Evolutionary conservation across 2,888 invertebrate species (phyloP).

Genomic region (Andrena trimmerana): DNA sequence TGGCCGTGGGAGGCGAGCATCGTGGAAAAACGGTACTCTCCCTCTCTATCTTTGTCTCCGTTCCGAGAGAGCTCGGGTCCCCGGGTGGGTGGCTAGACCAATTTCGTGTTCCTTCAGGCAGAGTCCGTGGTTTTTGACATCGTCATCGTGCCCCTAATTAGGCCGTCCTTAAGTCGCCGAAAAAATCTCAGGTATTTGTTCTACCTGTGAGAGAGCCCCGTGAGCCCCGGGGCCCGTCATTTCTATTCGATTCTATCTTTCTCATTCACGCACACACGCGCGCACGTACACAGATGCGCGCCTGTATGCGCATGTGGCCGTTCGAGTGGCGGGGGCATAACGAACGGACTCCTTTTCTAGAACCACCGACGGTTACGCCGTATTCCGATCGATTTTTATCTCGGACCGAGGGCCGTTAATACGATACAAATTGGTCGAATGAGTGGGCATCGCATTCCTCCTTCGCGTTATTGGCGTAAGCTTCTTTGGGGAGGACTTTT

Average conservation of each 20-base stretch:
- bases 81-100: slow-evolving; percentile 67
- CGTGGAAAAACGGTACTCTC: slow-evolving; percentile 60
- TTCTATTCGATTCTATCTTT: slow-evolving; percentile 47
- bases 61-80: slow-evolving; percentile 3
- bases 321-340: slow-evolving; percentile 26
- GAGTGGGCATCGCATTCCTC: not conserved
- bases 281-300: not conserved
- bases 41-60: slow-evolving; percentile 17
- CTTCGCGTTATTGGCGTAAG: not conserved
- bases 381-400: slow-evolving; percentile 37
- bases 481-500: not conserved
- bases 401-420: slow-evolving; percentile 7
- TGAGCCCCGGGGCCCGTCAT: slow-evolving; percentile 28
- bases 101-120: slow-evolving; percentile 67
- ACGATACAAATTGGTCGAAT: slow-evolving; percentile 39
- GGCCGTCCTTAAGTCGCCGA: slow-evolving; percentile 73
- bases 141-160: slow-evolving; percentile 79
- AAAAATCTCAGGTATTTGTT: slow-evolving; percentile 77
- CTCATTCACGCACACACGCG: slow-evolving; percentile 55
- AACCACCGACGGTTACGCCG: slow-evolving; percentile 35
- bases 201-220: slow-evolving; percentile 71
- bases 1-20: slow-evolving; percentile 8
- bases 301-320: too few species aligned
- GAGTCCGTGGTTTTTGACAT: slow-evolving; percentile 75
- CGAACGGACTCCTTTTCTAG: slow-evolving; percentile 43